phyloP scores from a whole-genome alignment of 2,888 invertebrate genomes.

The Leucophenga montana region DNA sequence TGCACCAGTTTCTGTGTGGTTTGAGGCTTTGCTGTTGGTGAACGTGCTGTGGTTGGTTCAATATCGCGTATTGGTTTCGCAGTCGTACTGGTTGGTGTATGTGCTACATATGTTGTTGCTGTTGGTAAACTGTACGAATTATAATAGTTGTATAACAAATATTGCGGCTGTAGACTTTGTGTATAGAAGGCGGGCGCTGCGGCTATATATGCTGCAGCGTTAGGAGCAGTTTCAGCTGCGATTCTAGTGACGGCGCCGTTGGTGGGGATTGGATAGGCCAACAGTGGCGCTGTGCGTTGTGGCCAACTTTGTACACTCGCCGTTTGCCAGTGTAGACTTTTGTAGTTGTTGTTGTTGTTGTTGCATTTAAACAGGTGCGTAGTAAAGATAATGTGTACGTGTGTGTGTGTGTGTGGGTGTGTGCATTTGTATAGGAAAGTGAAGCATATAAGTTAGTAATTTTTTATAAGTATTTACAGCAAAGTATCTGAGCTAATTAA shows the following conservation, averaged over 20 bases:
- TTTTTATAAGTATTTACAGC: slow-evolving; percentile 47
- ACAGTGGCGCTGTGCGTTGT: slow-evolving; percentile 31
- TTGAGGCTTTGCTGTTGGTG: slow-evolving; percentile 51
- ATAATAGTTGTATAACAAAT: slow-evolving; percentile 41
- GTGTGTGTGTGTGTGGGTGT: too few species aligned
- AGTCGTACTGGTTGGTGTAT: slow-evolving; percentile 28
- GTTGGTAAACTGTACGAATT: slow-evolving; percentile 41
- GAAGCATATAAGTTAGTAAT: slow-evolving; percentile 55
- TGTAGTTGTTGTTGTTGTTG: slow-evolving; percentile 22
- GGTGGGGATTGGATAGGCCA: slow-evolving; percentile 32
- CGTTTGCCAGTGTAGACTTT: slow-evolving; percentile 63
- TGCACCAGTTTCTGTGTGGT: slow-evolving; percentile 15
- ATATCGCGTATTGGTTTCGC: slow-evolving; percentile 46
- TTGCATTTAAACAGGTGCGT: slow-evolving; percentile 24
- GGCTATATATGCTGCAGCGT: too few species aligned
- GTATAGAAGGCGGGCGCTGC: background rate
- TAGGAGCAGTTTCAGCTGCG: slow-evolving; percentile 3
- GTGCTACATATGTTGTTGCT: slow-evolving; percentile 27
- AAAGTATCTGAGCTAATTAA: background rate
- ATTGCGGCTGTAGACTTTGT: slow-evolving; percentile 25
- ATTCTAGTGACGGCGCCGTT: slow-evolving; percentile 40
- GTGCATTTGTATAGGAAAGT: slow-evolving; percentile 38
- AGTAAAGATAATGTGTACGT: slow-evolving; percentile 24
- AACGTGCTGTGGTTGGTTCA: slow-evolving; percentile 57
- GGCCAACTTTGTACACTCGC: slow-evolving; percentile 68